These are phyloP conservation scores for Limnephilus marmoratus DNA, from an alignment of 2,888 invertebrate species.

Conservation along the genomic window DNA sequence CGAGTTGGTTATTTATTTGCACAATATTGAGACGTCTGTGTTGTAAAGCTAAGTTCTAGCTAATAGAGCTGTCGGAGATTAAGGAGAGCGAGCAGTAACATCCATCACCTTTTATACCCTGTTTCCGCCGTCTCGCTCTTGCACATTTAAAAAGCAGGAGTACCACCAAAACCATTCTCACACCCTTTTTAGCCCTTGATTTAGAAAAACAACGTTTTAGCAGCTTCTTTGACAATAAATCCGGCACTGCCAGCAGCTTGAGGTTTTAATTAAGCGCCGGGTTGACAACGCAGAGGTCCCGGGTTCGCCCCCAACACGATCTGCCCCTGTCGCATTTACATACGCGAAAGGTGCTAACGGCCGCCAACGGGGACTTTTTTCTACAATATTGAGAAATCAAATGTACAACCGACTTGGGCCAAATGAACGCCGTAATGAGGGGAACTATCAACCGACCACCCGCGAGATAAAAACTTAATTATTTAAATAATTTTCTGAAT, in stretches of 20 bases:
- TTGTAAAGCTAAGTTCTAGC: too few species aligned
- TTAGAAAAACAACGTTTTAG: background rate
- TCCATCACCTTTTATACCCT: too few species aligned
- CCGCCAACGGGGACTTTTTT: conserved; percentile 17
- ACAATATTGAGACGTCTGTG: too few species aligned
- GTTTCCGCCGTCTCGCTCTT: too few species aligned
- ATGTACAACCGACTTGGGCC: conserved; percentile 4
- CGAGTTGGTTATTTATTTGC: too few species aligned
- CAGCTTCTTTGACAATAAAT: background rate
- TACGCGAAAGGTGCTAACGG: background rate
- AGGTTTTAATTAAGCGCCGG: conserved; percentile 60
- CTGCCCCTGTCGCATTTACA: conserved; percentile 42
- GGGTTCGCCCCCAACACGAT: conserved; percentile 35
- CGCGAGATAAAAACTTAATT: background rate
- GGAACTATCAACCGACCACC: background rate
- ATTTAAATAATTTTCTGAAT: background rate
- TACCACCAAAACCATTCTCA: too few species aligned
- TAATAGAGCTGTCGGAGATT: too few species aligned
- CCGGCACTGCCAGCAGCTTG: background rate
- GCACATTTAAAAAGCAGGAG: too few species aligned
- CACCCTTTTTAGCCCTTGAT: background rate
- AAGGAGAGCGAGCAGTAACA: too few species aligned
- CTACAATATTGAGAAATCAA: conserved; percentile 45
- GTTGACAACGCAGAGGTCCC: conserved; percentile 47
- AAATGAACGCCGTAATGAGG: conserved; percentile 20